phyloP scores from a whole-genome alignment of 2,888 invertebrate genomes.

The Sinhomidia bicolor region DNA sequence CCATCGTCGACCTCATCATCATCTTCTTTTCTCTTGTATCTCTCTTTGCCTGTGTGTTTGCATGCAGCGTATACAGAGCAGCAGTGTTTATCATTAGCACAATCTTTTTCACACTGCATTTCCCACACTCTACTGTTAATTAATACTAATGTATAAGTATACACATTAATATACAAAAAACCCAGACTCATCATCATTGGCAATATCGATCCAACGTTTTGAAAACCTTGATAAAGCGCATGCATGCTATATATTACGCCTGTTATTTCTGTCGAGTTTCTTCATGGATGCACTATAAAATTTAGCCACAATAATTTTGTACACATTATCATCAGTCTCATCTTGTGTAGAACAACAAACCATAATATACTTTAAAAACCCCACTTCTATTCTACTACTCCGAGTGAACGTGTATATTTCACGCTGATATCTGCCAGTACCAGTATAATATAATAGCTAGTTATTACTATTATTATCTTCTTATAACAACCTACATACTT shows the following conservation, averaged over 20 bases:
- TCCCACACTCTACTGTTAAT: neutral
- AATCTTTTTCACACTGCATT: neutral
- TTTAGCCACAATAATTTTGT: neutral
- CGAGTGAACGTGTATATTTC: too few relatives aligned
- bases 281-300: slow-evolving; percentile 2
- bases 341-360: too few relatives aligned
- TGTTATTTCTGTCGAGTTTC: neutral
- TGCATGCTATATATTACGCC: too few relatives aligned
- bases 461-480: too few relatives aligned
- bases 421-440: too few relatives aligned
- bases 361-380: neutral
- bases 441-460: too few relatives aligned
- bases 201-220: slow-evolving; percentile 17
- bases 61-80: neutral
- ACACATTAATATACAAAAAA: neutral
- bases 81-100: neutral
- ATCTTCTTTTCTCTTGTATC: neutral
- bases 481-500: too few relatives aligned
- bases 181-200: neutral
- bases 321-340: neutral
- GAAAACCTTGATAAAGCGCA: neutral
- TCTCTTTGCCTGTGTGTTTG: neutral
- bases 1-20: too few relatives aligned
- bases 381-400: too few relatives aligned
- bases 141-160: neutral